Evolutionary conservation across 2,113 vertebrate species (phyloP).

Genomic region (Telmatochromis sp.): DNA sequence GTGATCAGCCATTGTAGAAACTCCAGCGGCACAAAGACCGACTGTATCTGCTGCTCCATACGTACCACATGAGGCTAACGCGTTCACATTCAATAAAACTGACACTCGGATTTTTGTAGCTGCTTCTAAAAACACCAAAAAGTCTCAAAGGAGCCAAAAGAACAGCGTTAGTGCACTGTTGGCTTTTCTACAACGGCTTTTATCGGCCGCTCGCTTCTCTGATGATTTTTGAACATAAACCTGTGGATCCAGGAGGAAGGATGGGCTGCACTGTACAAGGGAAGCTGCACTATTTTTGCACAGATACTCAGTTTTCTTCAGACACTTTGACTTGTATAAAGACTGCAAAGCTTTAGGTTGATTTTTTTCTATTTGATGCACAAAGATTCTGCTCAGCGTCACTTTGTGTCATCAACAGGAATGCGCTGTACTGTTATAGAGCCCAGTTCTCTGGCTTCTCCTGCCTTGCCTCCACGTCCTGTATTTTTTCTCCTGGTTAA

Average conservation of each 20-base stretch:
- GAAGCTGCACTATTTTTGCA: slow-evolving; percentile 59
- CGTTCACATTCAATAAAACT: neutral
- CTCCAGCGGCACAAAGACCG: neutral
- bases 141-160: neutral
- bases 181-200: neutral
- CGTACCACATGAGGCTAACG: neutral
- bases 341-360: neutral
- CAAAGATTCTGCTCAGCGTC: neutral
- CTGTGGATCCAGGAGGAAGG: neutral
- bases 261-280: neutral
- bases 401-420: slow-evolving; percentile 35
- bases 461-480: neutral
- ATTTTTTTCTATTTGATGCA: slow-evolving; percentile 1
- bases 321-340: neutral
- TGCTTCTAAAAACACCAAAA: neutral
- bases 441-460: neutral
- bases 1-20: neutral
- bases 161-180: neutral
- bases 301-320: slow-evolving; percentile 38
- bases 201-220: neutral
- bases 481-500: neutral
- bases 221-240: neutral
- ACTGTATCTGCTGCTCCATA: neutral
- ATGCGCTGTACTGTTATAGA: neutral
- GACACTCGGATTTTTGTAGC: neutral